Evolutionary conservation across 2,888 invertebrate genomes (phyloP).

Genomic region (Labia minor): DNA sequence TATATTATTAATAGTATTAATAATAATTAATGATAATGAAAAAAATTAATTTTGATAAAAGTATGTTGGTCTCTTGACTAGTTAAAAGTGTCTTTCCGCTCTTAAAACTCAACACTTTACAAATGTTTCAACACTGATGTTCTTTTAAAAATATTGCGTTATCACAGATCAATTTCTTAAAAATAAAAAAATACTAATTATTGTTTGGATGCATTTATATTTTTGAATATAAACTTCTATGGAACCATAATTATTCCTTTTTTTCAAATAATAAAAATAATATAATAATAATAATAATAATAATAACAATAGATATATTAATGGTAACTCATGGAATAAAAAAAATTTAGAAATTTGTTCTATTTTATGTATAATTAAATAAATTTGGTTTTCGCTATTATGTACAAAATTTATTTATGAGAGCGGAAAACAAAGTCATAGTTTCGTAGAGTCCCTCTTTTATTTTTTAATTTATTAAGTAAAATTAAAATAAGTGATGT

Average conservation of each 20-base stretch:
- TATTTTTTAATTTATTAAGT: neutral
- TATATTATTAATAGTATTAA: no score
- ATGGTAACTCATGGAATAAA: neutral
- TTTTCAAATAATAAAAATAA: no score
- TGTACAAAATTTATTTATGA: neutral
- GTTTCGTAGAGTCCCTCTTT: neutral
- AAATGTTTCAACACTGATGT: neutral
- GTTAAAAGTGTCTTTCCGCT: slow-evolving; percentile 13
- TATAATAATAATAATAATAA: neutral
- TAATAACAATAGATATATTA: neutral
- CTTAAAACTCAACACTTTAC: neutral
- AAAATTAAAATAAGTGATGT: neutral
- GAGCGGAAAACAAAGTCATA: neutral
- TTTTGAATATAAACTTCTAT: neutral
- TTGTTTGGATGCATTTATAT: neutral
- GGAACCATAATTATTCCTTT: neutral
- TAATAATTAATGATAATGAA: neutral
- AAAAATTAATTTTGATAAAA: neutral
- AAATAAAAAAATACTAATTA: slow-evolving; percentile 13
- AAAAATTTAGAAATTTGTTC: slow-evolving; percentile 3
- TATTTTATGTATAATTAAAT: neutral
- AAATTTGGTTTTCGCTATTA: neutral
- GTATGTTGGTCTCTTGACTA: neutral
- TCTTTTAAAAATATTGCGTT: neutral
- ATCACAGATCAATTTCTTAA: slow-evolving; percentile 13